Evolutionary conservation across 2,888 invertebrate species (phyloP).

Genomic region (Druceiella hillmani): DNA sequence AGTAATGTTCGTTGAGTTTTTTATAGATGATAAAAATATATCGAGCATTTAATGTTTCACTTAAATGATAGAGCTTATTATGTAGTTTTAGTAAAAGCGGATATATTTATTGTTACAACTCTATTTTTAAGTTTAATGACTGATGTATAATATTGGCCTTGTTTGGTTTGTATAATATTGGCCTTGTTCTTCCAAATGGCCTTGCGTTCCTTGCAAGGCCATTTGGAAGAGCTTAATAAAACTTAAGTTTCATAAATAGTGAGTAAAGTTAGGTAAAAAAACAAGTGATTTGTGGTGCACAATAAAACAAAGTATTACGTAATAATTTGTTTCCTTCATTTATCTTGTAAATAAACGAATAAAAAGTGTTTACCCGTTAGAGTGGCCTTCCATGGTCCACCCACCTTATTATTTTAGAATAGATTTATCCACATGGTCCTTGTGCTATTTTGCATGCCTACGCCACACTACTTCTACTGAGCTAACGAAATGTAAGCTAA

Average conservation of each 20-base stretch:
- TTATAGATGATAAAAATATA: slow-evolving; percentile 8
- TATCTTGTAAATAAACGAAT: too few relatives aligned
- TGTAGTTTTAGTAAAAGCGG: slow-evolving; percentile 16
- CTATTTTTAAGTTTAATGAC: slow-evolving; percentile 19
- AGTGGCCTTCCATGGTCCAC: too few relatives aligned
- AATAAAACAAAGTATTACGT: slow-evolving; percentile 21
- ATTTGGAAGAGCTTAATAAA: slow-evolving; percentile 16
- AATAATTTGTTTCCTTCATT: slow-evolving; percentile 14
- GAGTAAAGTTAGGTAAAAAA: slow-evolving; percentile 12
- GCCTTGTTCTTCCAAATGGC: too few relatives aligned
- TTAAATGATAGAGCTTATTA: neutral
- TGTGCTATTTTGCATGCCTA: too few relatives aligned
- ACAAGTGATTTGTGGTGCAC: slow-evolving; percentile 17
- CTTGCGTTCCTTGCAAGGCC: slow-evolving; percentile 23
- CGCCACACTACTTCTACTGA: too few relatives aligned
- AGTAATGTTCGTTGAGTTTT: slow-evolving; percentile 13
- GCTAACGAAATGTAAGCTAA: too few relatives aligned
- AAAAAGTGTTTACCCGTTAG: too few relatives aligned
- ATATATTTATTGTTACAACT: slow-evolving; percentile 14
- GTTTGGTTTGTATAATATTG: too few relatives aligned
- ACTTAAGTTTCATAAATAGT: slow-evolving; percentile 21
- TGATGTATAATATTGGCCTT: slow-evolving; percentile 21
- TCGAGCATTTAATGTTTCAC: slow-evolving; percentile 12
- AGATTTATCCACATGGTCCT: too few relatives aligned
- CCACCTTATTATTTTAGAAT: too few relatives aligned